A percentile compares a stretch with the other conserved stretches of the same genome.
phyloP scores from a whole-genome alignment of 1,140 invertebrate species.

The Ylistrum balloti region DNA sequence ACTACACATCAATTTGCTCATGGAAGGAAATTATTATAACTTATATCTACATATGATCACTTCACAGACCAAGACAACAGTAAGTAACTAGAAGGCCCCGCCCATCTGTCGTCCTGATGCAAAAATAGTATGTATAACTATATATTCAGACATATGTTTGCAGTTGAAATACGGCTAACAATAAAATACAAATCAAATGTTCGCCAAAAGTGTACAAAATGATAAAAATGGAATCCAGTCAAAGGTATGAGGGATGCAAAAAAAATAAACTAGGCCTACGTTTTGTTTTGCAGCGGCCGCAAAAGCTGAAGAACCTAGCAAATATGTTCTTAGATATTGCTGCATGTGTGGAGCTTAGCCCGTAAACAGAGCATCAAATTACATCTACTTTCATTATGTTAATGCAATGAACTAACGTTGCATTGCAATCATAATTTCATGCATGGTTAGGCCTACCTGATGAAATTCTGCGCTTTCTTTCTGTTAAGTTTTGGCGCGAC shows the following conservation, averaged over 20 bases:
- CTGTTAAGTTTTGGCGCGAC: neutral
- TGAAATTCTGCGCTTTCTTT: neutral
- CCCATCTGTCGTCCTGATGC: no score
- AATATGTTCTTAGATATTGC: neutral
- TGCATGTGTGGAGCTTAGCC: neutral
- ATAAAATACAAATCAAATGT: no score
- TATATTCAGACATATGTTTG: no score
- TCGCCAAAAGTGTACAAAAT: no score
- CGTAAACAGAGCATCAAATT: neutral
- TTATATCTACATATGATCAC: no score
- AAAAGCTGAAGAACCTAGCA: neutral
- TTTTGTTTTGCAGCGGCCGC: neutral
- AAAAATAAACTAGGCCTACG: neutral
- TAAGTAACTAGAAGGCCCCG: no score
- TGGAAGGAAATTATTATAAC: no score
- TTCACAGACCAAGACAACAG: no score
- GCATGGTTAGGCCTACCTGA: constrained; percentile 29
- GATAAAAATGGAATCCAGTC: no score
- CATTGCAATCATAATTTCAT: constrained; percentile 13
- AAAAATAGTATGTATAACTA: no score
- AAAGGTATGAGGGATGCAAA: neutral
- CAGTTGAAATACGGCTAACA: no score
- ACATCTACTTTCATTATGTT: neutral
- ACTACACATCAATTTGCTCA: no score
- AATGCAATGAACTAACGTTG: neutral